Evolutionary conservation across 2,888 invertebrate genomes (phyloP), one percentile per base, ranked within the genome.

Genomic region (Platypus cylindrus): DNA sequence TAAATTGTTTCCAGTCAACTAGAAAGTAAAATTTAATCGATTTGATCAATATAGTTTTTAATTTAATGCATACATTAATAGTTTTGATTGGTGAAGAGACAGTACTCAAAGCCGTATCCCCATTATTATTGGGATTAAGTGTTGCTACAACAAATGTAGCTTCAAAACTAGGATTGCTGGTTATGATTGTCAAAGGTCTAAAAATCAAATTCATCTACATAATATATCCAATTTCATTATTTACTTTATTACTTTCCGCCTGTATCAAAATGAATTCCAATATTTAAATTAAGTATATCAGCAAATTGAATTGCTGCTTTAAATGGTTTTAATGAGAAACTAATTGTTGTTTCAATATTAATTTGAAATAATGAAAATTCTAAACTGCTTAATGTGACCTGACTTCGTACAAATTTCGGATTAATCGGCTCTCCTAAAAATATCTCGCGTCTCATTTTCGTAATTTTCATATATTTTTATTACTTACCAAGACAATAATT

Each of bases 291-390:
- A 5, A 79, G 65, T 2, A 71, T 67, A 59, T 90, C 91, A 1
- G 85, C 79, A 63, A 90, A 87, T 15, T 70, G 63, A 14, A 90
- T 60, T 11, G 87, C 68, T 1, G 90, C 84, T 55, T 78, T 66
- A 36, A 91, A 74, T 54, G 90, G 89, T 58, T 83, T 86, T 32
- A 90, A 62, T 43, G 85, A 82, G 60, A 90, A 89, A 45, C 90
- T 89, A 17, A 91, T 72, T 14, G 71, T 69, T 1, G 80, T 73
- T 47, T 79, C 78, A 33, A 67, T 58, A 1, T 63, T 67, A 48
- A 84, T 71, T 37, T 58, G 60, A 51, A 75, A 86, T 32, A 66
- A 65, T 39, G 74, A 75, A 67, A 87, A 87, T 59, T 86, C 86
- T 27, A 70, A 68, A 3, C 73, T 65, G 43, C 75, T 76, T 17